Evolutionary conservation across 1,140 invertebrate species (phyloP).

Genomic region (Paraescarpia echinospica): DNA sequence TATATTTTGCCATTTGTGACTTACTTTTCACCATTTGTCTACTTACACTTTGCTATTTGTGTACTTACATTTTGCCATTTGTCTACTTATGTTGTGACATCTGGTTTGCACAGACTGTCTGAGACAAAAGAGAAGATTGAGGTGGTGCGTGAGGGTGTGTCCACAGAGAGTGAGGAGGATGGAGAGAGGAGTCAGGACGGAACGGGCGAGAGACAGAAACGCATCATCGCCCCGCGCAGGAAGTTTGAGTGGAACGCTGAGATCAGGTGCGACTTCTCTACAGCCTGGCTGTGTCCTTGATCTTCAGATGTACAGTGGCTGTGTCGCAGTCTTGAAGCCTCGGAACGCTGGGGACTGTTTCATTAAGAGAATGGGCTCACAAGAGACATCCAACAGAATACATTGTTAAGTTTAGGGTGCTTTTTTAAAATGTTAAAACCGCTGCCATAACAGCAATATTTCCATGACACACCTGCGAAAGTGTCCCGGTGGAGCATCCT

Average conservation of each 20-base stretch:
- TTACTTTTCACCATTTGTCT: too few species aligned
- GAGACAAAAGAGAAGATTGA: slow-evolving; percentile 29
- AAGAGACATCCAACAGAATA: too few species aligned
- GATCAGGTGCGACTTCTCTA: slow-evolving; percentile 58
- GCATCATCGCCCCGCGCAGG: slow-evolving; percentile 61
- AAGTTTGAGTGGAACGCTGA: slow-evolving; percentile 65
- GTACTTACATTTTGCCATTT: background rate
- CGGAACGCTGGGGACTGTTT: too few species aligned
- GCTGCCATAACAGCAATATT: too few species aligned
- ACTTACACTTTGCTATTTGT: background rate
- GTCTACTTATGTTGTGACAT: background rate
- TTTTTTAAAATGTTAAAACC: too few species aligned
- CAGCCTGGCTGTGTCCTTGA: background rate
- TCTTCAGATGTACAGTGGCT: too few species aligned
- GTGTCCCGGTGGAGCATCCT: too few species aligned
- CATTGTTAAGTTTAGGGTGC: too few species aligned
- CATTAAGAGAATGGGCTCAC: too few species aligned
- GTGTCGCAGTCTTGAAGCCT: too few species aligned
- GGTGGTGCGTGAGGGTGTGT: slow-evolving; percentile 32
- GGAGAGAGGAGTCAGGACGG: slow-evolving; percentile 49
- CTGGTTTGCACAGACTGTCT: background rate
- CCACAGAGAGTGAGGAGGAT: slow-evolving; percentile 53
- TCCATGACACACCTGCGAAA: too few species aligned
- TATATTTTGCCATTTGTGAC: too few species aligned
- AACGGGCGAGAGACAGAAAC: slow-evolving; percentile 55